phyloP scores from a whole-genome alignment of 2,888 invertebrate genomes.

The Polia nebulosa region DNA sequence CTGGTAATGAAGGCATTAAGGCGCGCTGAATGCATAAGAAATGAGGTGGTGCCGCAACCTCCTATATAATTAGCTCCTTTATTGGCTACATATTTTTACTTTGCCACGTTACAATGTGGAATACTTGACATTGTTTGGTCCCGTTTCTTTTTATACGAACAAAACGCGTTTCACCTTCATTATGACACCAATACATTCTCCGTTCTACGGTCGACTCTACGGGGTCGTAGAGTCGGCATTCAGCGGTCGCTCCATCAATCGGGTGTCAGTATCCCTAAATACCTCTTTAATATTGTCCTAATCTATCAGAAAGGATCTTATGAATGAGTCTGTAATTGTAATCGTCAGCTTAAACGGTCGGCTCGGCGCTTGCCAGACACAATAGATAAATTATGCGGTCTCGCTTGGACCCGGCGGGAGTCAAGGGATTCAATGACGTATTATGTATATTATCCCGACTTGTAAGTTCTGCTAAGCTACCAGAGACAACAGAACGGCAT shows the following conservation, averaged over 20 bases:
- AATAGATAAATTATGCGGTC: constrained; percentile 70
- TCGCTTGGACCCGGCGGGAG: constrained; percentile 60
- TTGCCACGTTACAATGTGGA: constrained; percentile 54
- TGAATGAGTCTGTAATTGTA: constrained; percentile 63
- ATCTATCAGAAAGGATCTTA: constrained; percentile 55
- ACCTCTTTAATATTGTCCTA: constrained; percentile 39
- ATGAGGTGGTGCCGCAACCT: constrained; percentile 83
- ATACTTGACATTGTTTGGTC: constrained; percentile 51
- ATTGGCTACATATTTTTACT: constrained; percentile 72
- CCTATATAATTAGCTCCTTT: constrained; percentile 83
- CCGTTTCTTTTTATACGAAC: constrained; percentile 29
- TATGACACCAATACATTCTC: neutral
- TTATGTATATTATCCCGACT: constrained; percentile 63
- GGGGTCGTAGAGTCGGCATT: neutral
- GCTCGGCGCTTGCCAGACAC: constrained; percentile 58
- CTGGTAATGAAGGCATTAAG: constrained; percentile 90
- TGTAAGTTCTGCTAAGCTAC: constrained; percentile 56
- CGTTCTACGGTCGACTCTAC: too few relatives aligned
- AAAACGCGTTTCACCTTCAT: constrained; percentile 4
- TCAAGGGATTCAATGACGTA: constrained; percentile 67
- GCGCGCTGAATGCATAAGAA: constrained; percentile 89
- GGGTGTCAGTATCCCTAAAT: constrained; percentile 29
- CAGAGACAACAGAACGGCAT: constrained; percentile 46
- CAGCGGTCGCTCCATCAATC: constrained; percentile 26
- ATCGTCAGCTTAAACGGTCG: constrained; percentile 59